Conservation (phyloP, 2,113 vertebrate species). For the Sinocyclocheilus anshuiensis region DNA sequence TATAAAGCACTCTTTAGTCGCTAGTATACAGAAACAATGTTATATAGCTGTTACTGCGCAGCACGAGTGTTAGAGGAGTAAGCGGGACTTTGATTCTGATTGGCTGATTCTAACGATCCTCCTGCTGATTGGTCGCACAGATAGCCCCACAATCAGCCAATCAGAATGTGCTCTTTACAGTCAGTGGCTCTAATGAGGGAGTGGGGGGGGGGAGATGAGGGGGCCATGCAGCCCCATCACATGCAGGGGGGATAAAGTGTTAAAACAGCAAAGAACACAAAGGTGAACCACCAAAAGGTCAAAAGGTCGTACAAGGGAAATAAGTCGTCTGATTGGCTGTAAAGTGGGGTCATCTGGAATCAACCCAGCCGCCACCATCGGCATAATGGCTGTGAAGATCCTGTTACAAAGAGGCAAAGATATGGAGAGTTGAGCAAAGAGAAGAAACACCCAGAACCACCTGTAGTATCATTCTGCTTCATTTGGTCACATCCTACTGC, state of each 20-base stretch:
- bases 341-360: conserved; percentile 97
- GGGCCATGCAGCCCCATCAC: conserved; percentile 19
- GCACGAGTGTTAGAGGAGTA: conserved; percentile 57
- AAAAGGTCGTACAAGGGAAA: conserved; percentile 88
- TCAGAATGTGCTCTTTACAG: conserved; percentile 70
- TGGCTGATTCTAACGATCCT: conserved; percentile 68
- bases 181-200: conserved; percentile 18
- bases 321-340: conserved; percentile 95
- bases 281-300: conserved; percentile 66
- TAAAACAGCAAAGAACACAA: conserved; percentile 63
- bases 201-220: background rate
- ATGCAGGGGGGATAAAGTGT: conserved; percentile 63
- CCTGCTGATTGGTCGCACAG: conserved; percentile 57
- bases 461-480: background rate
- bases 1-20: conserved; percentile 7
- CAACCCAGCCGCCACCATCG: conserved; percentile 98
- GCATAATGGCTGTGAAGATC: conserved; percentile 99
- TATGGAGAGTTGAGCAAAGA: conserved; percentile 51
- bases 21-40: background rate
- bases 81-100: conserved; percentile 71
- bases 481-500: background rate
- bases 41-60: conserved; percentile 28
- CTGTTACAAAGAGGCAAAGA: conserved; percentile 85
- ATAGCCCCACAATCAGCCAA: conserved; percentile 79
- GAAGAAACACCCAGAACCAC: conserved; percentile 38